Conservation (phyloP, 2,113 vertebrate species). For the Cynoglossus semilaevis region DNA sequence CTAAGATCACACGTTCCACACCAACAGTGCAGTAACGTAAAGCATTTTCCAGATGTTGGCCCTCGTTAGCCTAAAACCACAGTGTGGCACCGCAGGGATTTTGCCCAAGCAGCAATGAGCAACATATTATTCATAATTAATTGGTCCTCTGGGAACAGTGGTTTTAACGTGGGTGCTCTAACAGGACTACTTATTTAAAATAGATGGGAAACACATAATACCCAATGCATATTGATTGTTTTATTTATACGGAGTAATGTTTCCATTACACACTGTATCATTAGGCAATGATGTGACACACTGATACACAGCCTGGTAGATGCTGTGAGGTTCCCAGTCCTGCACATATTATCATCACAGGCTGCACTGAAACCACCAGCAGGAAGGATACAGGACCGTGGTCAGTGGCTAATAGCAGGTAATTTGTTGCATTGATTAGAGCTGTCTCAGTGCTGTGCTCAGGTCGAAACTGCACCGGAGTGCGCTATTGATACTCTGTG, state of each 20-base stretch:
- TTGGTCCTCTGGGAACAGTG: slow-evolving; percentile 21
- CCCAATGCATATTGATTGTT: slow-evolving; percentile 3
- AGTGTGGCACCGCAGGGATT: slow-evolving; percentile 1
- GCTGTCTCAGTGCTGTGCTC: slow-evolving; percentile 25
- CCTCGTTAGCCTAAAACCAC: background rate
- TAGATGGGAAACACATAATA: slow-evolving; percentile 3
- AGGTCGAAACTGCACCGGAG: slow-evolving; percentile 35
- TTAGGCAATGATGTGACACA: slow-evolving; percentile 20
- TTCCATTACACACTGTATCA: slow-evolving; percentile 32
- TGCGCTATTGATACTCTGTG: slow-evolving; percentile 29
- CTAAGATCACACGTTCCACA: too few relatives aligned
- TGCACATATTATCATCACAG: slow-evolving; percentile 19
- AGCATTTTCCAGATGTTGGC: slow-evolving; percentile 9
- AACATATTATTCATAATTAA: slow-evolving; percentile 27
- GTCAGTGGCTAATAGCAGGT: slow-evolving; percentile 51
- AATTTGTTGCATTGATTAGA: slow-evolving; percentile 59
- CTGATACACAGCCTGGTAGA: slow-evolving; percentile 12
- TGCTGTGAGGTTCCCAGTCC: slow-evolving; percentile 12
- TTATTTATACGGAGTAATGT: slow-evolving; percentile 28
- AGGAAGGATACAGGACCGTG: slow-evolving; percentile 18
- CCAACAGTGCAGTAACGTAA: too few relatives aligned
- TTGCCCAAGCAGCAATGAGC: slow-evolving; percentile 9
- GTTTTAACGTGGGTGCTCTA: slow-evolving; percentile 15
- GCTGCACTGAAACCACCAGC: slow-evolving; percentile 20
- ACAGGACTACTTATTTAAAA: slow-evolving; percentile 5